Base-by-base conservation (phyloP, 2,888 invertebrate genomes). In the Amiota communis region DNA sequence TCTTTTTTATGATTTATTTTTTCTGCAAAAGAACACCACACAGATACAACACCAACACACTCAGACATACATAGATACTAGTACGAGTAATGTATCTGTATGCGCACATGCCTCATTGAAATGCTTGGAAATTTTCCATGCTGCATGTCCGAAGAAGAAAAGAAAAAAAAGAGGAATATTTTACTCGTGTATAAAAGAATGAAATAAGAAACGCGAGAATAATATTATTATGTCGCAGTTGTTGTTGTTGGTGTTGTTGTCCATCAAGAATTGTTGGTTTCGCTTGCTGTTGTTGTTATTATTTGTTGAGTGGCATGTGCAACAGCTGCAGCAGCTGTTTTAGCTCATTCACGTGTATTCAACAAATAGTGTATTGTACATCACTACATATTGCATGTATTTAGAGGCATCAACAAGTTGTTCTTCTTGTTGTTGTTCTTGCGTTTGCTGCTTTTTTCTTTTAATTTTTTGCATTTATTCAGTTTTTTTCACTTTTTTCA, bases 261-360 rank as follows among this genome's bases (percentile, higher is more conserved):
- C 49, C 59, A 59, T 15, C 20, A 15, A 23, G 20, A 61, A 23
- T 61, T 59, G 59, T 59, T 59, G 59, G 17, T 71, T 47, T 63
- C 70, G 68, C 68, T 70, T 59, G 56, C 49, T 72, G 47, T 53
- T 63, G 57, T 23, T 15, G 53, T 63, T 56, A 20, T 57, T 67
- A 20, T 61, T 46, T 4, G 53, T 64, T 47, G 74, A 81, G 36
- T 76, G 65, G 69, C 71, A 76, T 75, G 72, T 73, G 73, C 73
- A 75, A 74, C 74, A 74, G 74, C 75, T 78, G 74, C 65, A 56
- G 20, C 23, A 57, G 17, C 17, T 17, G n/a, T 53, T 46, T 69
- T 56, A 51, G 13, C 46, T 67, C 15, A 8, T 49, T 51, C 46
- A 20, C 49, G 67, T 48, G 49, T 13, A 47, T 17, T 49, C 36